Evolutionary conservation across 2,888 invertebrate species (phyloP).

Genomic region (Ectemnius lituratus): DNA sequence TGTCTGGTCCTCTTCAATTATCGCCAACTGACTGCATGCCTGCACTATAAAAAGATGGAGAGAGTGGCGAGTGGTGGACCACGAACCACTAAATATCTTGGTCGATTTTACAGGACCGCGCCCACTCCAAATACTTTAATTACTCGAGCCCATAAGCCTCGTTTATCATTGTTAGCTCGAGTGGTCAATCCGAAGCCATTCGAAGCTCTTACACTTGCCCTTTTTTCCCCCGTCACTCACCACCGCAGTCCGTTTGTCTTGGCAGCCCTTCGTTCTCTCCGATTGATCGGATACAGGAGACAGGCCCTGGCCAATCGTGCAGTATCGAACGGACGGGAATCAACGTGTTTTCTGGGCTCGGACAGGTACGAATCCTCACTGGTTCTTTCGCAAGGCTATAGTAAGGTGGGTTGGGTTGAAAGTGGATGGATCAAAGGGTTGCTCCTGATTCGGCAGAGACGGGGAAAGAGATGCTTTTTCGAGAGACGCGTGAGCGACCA

Average conservation of each 20-base stretch:
- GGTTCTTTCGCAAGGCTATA: too few species aligned
- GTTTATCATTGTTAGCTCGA: conserved; percentile 64
- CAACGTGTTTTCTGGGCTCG: too few species aligned
- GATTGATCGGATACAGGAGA: too few species aligned
- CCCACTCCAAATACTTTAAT: conserved; percentile 65
- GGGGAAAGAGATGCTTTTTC: conserved; percentile 9
- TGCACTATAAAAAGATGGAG: background rate
- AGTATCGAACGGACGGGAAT: too few species aligned
- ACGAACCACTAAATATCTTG: conserved; percentile 54
- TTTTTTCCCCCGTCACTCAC: conserved; percentile 21
- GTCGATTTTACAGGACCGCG: conserved; percentile 31
- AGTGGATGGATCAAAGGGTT: conserved; percentile 23
- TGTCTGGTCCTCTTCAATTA: conserved; percentile 52
- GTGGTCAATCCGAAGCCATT: conserved; percentile 56
- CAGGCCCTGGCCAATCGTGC: too few species aligned
- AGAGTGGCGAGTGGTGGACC: conserved; percentile 28
- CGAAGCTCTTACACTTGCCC: conserved; percentile 39
- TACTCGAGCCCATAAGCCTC: conserved; percentile 58
- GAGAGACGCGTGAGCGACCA: conserved; percentile 20
- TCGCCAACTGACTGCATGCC: conserved; percentile 48
- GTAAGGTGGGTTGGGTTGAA: too few species aligned
- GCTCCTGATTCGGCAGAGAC: conserved; percentile 28
- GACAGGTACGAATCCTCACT: too few species aligned
- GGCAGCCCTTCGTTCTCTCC: background rate
- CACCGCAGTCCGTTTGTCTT: conserved; percentile 42